Evolutionary conservation across 2,888 invertebrate genomes (phyloP), one percentile per base, ranked within the genome.

Genomic region (Platerodrilus igneus): DNA sequence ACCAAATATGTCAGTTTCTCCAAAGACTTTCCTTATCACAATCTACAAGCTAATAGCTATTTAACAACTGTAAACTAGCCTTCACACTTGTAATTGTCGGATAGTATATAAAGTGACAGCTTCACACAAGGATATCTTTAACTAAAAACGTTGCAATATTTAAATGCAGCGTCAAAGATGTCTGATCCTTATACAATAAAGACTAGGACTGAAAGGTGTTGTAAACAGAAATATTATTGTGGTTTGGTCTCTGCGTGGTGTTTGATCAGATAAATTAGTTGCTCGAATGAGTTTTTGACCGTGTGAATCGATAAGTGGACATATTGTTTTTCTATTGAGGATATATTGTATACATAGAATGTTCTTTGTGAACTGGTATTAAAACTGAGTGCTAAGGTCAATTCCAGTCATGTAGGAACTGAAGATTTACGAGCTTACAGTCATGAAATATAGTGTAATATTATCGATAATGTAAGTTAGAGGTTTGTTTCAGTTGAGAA

Each of bases 281-380:
- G 62, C 55, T 57, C 56, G 54, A 61, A 62, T 64, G 61, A 62
- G 62, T 62, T 65, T 63, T 64, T 63, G 64, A 65, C 63, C 65
- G 65, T 65, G 65, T 64, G 65, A 64, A 65, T 64, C 65, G 63
- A 64, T 64, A 65, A 63, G 59, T 62, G 60, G 58, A 59, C 59
- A 58, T 58, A 57, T 57, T 51, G 44, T 43, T 47, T 47, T 52
- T 46, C 22, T 32, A 45, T 36, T 29, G 13, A 45, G 21, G 22
- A 35, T 35, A 31, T 32, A 28, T 42, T 33, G 26, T 41, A 25
- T n/a, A n/a, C n/a, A n/a, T 37, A 39, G 48, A 42, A 41, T 48
- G 41, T 43, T 39, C 50, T 49, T 50, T 48, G 48, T 50, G 44
- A 15, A 21, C 13, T 33, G 39, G 28, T 28, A 33, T 33, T 33